Conservation (phyloP, 2,797 vertebrate species). For the Manis javanica region DNA sequence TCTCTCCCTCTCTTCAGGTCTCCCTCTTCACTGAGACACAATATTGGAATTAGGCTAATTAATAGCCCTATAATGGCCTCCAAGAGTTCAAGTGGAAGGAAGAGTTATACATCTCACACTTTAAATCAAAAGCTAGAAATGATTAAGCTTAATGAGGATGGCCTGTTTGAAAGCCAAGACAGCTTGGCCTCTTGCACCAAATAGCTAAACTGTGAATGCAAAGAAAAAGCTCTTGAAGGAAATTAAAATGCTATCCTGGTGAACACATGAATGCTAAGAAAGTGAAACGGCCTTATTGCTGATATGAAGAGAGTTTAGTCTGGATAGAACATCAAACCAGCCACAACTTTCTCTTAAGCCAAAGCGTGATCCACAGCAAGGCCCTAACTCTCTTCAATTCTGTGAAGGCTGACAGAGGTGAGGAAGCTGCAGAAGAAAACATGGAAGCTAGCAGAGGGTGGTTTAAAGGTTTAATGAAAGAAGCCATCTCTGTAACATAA, state of each 20-base stretch:
- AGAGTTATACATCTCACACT: not conserved
- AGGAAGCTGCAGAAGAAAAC: not conserved
- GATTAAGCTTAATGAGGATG: not conserved
- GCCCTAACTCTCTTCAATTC: not conserved
- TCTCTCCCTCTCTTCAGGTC: not conserved
- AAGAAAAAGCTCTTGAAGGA: not conserved
- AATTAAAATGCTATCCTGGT: not conserved
- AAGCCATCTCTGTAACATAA: not conserved
- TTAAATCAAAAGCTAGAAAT: not conserved
- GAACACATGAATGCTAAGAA: not conserved
- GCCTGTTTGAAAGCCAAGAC: not conserved
- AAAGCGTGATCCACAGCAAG: not conserved
- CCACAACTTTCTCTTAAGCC: not conserved
- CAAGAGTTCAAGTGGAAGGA: not conserved
- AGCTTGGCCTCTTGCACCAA: not conserved
- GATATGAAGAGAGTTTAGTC: not conserved
- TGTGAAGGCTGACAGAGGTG: not conserved
- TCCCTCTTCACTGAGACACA: not conserved
- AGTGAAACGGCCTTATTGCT: not conserved
- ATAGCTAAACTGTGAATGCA: not conserved
- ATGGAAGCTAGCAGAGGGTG: not conserved
- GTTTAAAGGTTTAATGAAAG: not conserved
- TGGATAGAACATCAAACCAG: not conserved
- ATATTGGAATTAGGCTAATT: not conserved
- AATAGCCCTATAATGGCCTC: not conserved